A percentile compares a stretch with the other conserved stretches of the same genome.
phyloP scores from a whole-genome alignment of 1,140 invertebrate genomes.

The Cephus cinctus region DNA sequence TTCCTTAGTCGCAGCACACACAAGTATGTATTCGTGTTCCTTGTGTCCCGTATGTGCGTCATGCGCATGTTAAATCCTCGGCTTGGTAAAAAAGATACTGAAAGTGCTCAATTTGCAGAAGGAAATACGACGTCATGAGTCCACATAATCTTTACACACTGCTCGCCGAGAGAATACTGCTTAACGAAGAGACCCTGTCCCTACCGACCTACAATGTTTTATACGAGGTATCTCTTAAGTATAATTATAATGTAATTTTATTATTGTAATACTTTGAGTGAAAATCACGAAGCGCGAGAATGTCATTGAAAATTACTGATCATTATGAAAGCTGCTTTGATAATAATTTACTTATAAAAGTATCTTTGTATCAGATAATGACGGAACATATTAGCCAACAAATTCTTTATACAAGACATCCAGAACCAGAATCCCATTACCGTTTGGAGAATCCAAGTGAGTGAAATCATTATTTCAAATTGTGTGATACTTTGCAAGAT shows the following conservation, averaged over 20 bases:
- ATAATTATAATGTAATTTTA: no score
- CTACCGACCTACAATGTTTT: slow-evolving; percentile 97
- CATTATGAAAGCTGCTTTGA: not conserved
- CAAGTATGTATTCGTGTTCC: slow-evolving; percentile 68
- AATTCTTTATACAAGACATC: slow-evolving; percentile 86
- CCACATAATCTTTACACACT: slow-evolving; percentile 97
- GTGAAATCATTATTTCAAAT: no score
- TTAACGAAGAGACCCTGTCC: slow-evolving; percentile 86
- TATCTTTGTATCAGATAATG: slow-evolving; percentile 67
- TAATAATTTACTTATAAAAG: not conserved
- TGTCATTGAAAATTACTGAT: not conserved
- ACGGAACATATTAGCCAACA: slow-evolving; percentile 96
- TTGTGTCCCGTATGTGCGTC: slow-evolving; percentile 4
- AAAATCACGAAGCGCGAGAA: slow-evolving; percentile 5
- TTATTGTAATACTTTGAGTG: slow-evolving; percentile 10
- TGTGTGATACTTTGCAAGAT: no score
- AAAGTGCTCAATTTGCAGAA: slow-evolving; percentile 59
- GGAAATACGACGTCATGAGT: slow-evolving; percentile 98
- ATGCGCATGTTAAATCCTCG: not conserved
- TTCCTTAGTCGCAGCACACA: slow-evolving; percentile 94
- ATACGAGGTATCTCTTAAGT: slow-evolving; percentile 74
- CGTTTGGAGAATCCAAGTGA: slow-evolving; percentile 96
- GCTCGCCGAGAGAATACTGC: slow-evolving; percentile 85
- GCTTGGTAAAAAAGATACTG: not conserved
- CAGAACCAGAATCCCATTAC: slow-evolving; percentile 92